A percentile compares a stretch with the other conserved stretches of the same genome.
These are phyloP conservation scores for Drosophila elegans DNA, from an alignment of 1,140 invertebrate genomes.

Conservation along the genomic window DNA sequence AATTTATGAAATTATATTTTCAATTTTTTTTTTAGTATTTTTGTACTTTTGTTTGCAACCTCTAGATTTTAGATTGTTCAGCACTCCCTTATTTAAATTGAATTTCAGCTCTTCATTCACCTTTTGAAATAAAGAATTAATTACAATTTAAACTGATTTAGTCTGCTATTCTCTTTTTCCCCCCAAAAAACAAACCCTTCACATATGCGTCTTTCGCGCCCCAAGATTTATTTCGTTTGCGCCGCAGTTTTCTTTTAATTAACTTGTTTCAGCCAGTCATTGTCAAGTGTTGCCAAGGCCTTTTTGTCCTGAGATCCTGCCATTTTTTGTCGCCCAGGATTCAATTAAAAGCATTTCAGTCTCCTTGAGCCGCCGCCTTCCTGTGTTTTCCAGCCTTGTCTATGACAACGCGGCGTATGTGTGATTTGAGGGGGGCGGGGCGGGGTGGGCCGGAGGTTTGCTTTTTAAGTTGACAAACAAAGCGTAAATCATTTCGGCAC, in stretches of 20 bases:
- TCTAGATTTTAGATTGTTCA: background rate
- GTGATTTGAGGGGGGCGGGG: slow-evolving; percentile 9
- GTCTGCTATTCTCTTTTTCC: background rate
- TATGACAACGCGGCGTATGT: slow-evolving; percentile 77
- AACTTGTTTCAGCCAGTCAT: slow-evolving; percentile 77
- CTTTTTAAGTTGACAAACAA: slow-evolving; percentile 83
- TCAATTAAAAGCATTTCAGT: slow-evolving; percentile 76
- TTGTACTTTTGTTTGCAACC: too few relatives aligned
- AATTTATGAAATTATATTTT: too few relatives aligned
- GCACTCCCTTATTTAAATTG: slow-evolving; percentile 4
- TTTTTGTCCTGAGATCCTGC: slow-evolving; percentile 17
- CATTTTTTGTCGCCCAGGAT: slow-evolving; percentile 50
- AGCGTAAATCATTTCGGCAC: slow-evolving; percentile 83
- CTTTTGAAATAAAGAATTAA: slow-evolving; percentile 58
- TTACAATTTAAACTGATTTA: slow-evolving; percentile 74
- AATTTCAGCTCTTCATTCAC: background rate
- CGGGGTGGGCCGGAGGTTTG: slow-evolving; percentile 32
- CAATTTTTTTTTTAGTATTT: too few relatives aligned
- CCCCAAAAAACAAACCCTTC: slow-evolving; percentile 1
- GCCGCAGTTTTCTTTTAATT: slow-evolving; percentile 81
- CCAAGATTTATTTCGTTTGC: slow-evolving; percentile 75
- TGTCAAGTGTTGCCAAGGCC: slow-evolving; percentile 77
- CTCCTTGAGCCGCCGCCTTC: slow-evolving; percentile 41
- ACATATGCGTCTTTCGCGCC: slow-evolving; percentile 4
- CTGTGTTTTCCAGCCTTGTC: slow-evolving; percentile 37